Base-by-base conservation (phyloP, 1,140 invertebrate genomes). In the Phenacoccus solenopsis region DNA sequence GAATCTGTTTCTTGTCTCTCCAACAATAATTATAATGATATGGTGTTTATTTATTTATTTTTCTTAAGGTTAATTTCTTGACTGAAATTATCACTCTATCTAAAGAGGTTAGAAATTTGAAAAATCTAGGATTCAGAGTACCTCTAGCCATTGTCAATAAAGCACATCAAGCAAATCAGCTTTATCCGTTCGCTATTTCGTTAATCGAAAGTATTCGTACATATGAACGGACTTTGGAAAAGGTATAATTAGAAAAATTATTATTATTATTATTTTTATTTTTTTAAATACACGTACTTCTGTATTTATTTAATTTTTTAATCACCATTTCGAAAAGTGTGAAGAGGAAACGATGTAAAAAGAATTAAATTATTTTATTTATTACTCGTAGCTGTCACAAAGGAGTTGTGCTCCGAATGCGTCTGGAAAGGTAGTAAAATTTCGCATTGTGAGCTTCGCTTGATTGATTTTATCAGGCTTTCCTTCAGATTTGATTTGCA, bases 141-240 rank as follows among this genome's bases (percentile, higher is more conserved):
- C 97, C 97, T 1, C 78, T 99, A 72, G 92, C 94, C 1, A 98
- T 99, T 74, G 94, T 99, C 0, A 99, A 99, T 80, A 98, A 98
- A 80, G 96, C 97, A 7, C 96, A 98, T 80, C 94, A 98, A 78
- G 96, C 96, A 0, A 98, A 98, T 80, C 93, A 98, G 78, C 85
- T 98, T 0, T 99, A 99, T 81, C 98, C 98, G 1, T 99, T 95
- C 82, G 98, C 97, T 5, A 98, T 99, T 74, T 98, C 96, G 2
- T 82, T 99, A 56, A 97, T 98, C 77, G 96, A 99, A 80, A 98
- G 94, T 79, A 91, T 98, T 21, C 86, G 94, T 73, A 96, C 96
- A 5, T 99, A 99, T 78, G 94, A 98, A 78, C 86, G 93, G 77
- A 96, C 94, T 4, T 81, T 97, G 76, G 94, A 98, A 81, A 98